phyloP scores from a whole-genome alignment of 2,888 invertebrate species.

The Bimastos eiseni region DNA sequence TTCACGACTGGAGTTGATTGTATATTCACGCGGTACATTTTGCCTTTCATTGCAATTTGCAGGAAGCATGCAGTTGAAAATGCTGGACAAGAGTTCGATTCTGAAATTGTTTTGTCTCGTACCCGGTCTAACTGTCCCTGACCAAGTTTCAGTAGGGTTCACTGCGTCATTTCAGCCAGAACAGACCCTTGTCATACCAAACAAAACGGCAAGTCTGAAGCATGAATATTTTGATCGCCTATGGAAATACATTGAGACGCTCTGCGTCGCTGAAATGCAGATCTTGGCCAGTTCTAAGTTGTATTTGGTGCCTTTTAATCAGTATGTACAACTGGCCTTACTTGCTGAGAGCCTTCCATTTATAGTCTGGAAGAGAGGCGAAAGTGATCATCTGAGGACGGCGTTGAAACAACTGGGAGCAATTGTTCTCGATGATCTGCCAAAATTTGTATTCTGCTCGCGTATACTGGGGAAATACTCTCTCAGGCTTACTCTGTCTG shows the following conservation, averaged over 20 bases:
- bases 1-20: neutral
- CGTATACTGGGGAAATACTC: neutral
- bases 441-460: neutral
- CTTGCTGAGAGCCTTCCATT: neutral
- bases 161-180: neutral
- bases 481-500: neutral
- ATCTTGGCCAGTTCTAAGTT: neutral
- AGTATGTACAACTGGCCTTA: neutral
- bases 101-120: neutral
- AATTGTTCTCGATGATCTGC: neutral
- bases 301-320: conserved; percentile 1
- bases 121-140: neutral
- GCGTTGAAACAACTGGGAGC: neutral
- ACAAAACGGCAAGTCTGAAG: neutral
- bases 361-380: neutral
- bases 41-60: neutral
- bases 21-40: neutral
- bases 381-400: neutral
- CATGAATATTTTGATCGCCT: neutral
- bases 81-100: conserved; percentile 9
- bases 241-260: neutral
- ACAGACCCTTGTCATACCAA: neutral
- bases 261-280: neutral
- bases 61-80: conserved; percentile 17
- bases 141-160: neutral